These are phyloP conservation scores for Hermodice carunculata DNA, from an alignment of 2,888 invertebrate genomes.

Conservation along the genomic window DNA sequence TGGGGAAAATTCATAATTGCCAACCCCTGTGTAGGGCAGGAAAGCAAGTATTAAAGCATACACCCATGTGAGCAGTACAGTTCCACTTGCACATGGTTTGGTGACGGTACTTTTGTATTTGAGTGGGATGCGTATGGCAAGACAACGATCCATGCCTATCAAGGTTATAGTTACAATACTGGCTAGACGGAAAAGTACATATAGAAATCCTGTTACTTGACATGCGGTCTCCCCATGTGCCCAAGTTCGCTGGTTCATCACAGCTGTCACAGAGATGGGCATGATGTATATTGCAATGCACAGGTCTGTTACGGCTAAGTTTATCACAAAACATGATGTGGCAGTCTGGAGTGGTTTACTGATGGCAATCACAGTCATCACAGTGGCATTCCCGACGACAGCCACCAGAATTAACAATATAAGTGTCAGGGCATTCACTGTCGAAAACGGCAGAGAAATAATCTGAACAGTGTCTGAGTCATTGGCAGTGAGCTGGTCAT, in stretches of 20 bases:
- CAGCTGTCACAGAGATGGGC: background rate
- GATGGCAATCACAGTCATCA: background rate
- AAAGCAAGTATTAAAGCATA: background rate
- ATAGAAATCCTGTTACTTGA: background rate
- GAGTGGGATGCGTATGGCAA: constrained; percentile 5
- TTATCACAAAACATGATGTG: background rate
- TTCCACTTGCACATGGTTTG: background rate
- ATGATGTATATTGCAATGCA: background rate
- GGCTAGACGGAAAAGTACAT: constrained; percentile 5
- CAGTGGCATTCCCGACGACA: background rate
- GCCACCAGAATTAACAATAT: background rate
- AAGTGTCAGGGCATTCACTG: too few relatives aligned
- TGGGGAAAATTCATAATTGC: background rate
- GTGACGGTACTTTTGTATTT: constrained; percentile 2
- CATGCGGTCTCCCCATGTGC: background rate
- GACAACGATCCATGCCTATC: constrained; percentile 6
- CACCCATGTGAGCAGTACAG: background rate
- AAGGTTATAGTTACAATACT: background rate
- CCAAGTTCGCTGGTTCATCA: background rate
- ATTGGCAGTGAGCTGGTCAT: too few relatives aligned
- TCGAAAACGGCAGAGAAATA: too few relatives aligned
- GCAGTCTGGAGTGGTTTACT: background rate
- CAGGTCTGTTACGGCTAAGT: constrained; percentile 9
- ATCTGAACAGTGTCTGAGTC: too few relatives aligned
- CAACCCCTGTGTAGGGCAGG: background rate